Evolutionary conservation across 2,888 invertebrate species (phyloP).

Genomic region (Darwinula stevensoni): DNA sequence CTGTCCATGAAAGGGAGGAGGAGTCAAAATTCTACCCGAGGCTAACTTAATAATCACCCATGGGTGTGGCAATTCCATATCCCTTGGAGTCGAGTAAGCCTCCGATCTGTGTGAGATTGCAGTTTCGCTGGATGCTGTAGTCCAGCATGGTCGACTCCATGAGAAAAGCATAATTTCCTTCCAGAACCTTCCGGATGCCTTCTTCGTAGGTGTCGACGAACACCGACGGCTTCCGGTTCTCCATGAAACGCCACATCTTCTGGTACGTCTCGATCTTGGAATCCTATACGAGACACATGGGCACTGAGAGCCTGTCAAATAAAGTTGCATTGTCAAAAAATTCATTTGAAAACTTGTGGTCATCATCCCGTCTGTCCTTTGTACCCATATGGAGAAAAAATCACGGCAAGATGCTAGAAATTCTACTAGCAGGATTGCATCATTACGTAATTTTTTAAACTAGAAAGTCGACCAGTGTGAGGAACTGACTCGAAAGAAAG

Average conservation of each 20-base stretch:
- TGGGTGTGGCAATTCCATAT: slow-evolving; percentile 89
- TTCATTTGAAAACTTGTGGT: background rate
- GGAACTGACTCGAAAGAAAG: slow-evolving; percentile 58
- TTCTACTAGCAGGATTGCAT: too few species aligned
- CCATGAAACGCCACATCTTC: slow-evolving; percentile 91
- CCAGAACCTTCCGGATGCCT: slow-evolving; percentile 54
- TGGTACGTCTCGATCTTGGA: slow-evolving; percentile 70
- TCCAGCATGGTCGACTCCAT: slow-evolving; percentile 97
- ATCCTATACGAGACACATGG: slow-evolving; percentile 13
- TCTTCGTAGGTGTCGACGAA: slow-evolving; percentile 72
- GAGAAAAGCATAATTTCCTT: slow-evolving; percentile 79
- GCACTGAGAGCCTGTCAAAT: background rate
- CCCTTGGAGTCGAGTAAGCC: slow-evolving; percentile 55
- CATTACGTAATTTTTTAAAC: too few species aligned
- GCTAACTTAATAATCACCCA: too few species aligned
- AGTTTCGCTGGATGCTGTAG: slow-evolving; percentile 76
- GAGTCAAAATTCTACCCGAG: too few species aligned
- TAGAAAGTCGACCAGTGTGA: background rate
- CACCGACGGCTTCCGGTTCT: slow-evolving; percentile 38
- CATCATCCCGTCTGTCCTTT: background rate
- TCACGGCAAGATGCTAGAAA: too few species aligned
- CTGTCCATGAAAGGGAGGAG: too few species aligned
- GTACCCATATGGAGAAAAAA: slow-evolving; percentile 1
- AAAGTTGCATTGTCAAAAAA: background rate
- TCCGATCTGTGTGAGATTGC: slow-evolving; percentile 89